Conservation (phyloP, 2,113 vertebrate genomes). For the Salminus brasiliensis region DNA sequence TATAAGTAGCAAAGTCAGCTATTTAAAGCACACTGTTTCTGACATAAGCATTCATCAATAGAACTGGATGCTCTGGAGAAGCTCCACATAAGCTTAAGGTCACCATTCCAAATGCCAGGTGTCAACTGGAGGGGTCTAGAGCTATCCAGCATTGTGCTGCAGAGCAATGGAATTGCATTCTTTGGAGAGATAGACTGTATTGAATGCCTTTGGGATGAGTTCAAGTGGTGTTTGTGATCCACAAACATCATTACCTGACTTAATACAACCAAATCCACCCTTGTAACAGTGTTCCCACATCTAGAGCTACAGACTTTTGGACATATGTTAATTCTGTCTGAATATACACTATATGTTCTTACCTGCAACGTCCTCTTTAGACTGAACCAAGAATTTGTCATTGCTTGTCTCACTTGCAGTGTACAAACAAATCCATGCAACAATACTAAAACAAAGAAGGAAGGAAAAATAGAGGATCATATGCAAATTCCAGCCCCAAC, state of each 20-base stretch:
- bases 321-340: too few relatives aligned
- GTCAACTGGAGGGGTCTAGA: too few relatives aligned
- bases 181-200: neutral
- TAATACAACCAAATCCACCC: neutral
- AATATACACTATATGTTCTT: neutral
- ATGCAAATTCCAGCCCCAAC: constrained; percentile 46
- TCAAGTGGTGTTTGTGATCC: neutral
- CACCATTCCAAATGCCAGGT: neutral
- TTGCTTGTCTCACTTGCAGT: neutral
- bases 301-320: too few relatives aligned
- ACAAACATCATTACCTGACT: neutral
- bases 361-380: neutral
- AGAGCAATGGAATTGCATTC: neutral
- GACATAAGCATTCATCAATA: neutral
- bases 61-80: neutral
- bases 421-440: neutral
- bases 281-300: neutral
- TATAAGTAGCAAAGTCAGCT: neutral
- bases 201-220: neutral
- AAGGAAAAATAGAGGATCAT: constrained; percentile 2
- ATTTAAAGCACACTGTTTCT: neutral
- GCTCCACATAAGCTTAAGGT: neutral
- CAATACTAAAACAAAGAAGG: neutral
- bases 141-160: neutral
- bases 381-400: neutral